Conservation (phyloP, 2,113 vertebrate genomes). For the Prochilodus magdalenae region DNA sequence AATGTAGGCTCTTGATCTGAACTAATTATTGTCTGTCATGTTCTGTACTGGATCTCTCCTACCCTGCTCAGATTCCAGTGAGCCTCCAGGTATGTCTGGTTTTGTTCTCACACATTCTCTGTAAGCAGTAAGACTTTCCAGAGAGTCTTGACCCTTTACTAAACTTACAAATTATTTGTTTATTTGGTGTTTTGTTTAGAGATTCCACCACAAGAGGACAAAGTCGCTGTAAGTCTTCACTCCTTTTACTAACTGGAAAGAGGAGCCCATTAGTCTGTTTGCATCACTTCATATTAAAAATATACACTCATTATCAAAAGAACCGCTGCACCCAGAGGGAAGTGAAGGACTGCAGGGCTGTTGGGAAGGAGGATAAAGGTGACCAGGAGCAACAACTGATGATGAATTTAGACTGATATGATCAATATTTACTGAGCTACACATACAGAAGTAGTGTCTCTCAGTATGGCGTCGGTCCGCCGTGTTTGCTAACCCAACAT, state of each 20-base stretch:
- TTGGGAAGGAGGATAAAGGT: no score
- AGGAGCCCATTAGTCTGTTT: no score
- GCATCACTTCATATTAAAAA: no score
- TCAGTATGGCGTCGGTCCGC: no score
- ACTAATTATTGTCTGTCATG: conserved; percentile 1
- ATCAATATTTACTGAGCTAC: no score
- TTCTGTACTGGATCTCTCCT: not conserved
- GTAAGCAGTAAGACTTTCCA: not conserved
- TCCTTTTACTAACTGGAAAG: not conserved
- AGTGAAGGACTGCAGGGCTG: no score
- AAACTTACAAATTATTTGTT: not conserved
- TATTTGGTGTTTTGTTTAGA: conserved; percentile 29
- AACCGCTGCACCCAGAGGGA: no score
- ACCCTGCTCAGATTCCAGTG: conserved; percentile 40
- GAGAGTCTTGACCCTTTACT: not conserved
- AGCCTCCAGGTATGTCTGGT: conserved; percentile 43
- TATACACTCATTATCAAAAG: no score
- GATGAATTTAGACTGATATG: no score
- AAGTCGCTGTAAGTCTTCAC: conserved; percentile 56
- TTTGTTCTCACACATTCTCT: not conserved
- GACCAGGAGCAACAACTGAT: no score
- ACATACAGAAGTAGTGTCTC: no score
- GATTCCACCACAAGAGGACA: conserved; percentile 47
- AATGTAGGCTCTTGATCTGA: not conserved
- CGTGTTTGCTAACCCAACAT: no score